Evolutionary conservation across 2,888 invertebrate genomes (phyloP).

Genomic region (Nephrotoma appendiculata): DNA sequence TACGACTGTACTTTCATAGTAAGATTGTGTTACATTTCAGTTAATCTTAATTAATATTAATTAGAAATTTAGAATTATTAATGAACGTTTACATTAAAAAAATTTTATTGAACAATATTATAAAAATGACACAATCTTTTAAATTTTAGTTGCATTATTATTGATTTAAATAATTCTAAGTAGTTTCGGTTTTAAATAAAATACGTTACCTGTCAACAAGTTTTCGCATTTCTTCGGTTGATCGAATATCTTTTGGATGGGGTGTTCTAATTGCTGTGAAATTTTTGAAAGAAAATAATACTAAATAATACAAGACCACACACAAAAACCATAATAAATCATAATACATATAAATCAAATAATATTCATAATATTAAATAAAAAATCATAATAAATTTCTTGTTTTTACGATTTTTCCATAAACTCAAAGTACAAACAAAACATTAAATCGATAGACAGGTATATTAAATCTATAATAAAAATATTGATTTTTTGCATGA

Average conservation of each 20-base stretch:
- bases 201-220: constrained; percentile 88
- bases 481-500: neutral
- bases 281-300: constrained; percentile 16
- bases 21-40: constrained; percentile 11
- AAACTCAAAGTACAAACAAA: neutral
- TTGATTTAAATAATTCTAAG: neutral
- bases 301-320: constrained; percentile 12
- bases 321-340: neutral
- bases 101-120: neutral
- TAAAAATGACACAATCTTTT: constrained; percentile 7
- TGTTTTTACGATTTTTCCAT: neutral
- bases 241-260: constrained; percentile 78
- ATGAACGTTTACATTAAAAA: neutral
- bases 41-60: neutral
- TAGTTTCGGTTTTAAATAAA: constrained; percentile 9
- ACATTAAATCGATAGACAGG: neutral
- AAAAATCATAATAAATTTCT: neutral
- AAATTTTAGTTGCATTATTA: constrained; percentile 4
- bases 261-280: constrained; percentile 45
- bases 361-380: neutral
- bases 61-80: neutral
- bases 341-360: neutral
- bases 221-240: constrained; percentile 93
- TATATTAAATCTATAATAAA: neutral
- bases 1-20: neutral